Base-by-base conservation (phyloP, 2,113 vertebrate species). In the Pavo muticus region DNA sequence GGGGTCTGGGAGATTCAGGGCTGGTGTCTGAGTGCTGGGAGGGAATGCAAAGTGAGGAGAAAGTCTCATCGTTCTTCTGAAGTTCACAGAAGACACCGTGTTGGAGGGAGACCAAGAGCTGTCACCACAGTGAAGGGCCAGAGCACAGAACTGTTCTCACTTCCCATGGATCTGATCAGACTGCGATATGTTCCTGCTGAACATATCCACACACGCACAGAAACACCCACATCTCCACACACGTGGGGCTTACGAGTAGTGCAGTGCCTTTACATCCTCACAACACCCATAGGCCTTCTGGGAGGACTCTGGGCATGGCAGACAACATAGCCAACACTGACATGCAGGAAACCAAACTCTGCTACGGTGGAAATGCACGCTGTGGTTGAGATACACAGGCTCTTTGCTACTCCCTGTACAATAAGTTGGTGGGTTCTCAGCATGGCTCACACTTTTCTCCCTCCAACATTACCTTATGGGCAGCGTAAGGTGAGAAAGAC, bases 11-110 rank as follows among this genome's bases (percentile, higher is more conserved):
- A 72, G 37, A 27, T 13, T 60, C 50, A 39, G 56, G 60, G 59
- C 40, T 47, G 29, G 2, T 6, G 35, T n/a, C 54, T n/a, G 21
- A 40, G n/a, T 6, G 20, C 68, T 71, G 52, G 24, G 47, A 14
- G n/a, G 35, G n/a, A 35, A 39, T 27, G 67, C 24, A 8, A 27
- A 37, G 21, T 35, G 15, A 56, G 15, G 64, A 60, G 42, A 47
- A 5, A 40, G 30, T 20, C 60, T 82, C 65, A 5, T 16, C 10
- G 0, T 14, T 60, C 56, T 65, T 20, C 74, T 87, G 71, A 18
- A 4, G 32, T 8, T 70, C 30, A 21, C 12, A 7, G 40, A 57
- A 87, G 71, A 70, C 21, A 18, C 16, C 0, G 0, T 14, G 56
- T 0, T 80, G 83, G 79, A 40, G 75, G 71, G 20, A 91, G 47